Base-by-base conservation (phyloP, 2,888 invertebrate genomes). In the Cerceris ruficornis region DNA sequence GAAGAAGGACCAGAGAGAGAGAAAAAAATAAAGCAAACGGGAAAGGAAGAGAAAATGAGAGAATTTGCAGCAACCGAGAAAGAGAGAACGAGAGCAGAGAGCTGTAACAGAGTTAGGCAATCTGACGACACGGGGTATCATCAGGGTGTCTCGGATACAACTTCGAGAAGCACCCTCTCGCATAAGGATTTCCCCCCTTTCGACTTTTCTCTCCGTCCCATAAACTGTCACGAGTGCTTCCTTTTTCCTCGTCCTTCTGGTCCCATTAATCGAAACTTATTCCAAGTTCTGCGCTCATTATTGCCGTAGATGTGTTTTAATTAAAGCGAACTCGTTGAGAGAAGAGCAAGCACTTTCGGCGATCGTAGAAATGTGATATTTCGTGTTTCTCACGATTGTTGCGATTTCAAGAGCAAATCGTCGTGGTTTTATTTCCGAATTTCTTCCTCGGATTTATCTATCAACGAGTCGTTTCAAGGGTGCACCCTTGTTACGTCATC, bases 61-160 rank as follows among this genome's bases (percentile, higher is more conserved):
- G 28, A 28, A 28, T 28, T 28, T 28, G 28, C 28, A 46, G 46
- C 8, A 11, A 46, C 9, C 11, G 46, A 46, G 46, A 46, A 8
- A 11, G 2, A 11, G 46, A 11, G 46, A 46, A 46, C 9, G 46
- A 11, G 46, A 52, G 14, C 57, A 52, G 61, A 77, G 71, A 73
- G 61, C 46, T 39, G 72, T 76, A 76, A 78, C 66, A 62, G 62
- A 70, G 74, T 82, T 81, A 78, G 67, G 52, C 50, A 43, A 60
- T 41, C 57, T 43, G 78, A 81, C 81, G 81, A 82, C 76, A 69
- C 69, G 65, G 76, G 71, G 74, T 54, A 72, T 74, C 61, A 28
- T 28, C 28, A 28, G 65, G 17, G 50, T 14, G 64, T 68, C 69
- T 68, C 69, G 72, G 66, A 71, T 71, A 54, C 62, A 69, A 52